These are phyloP conservation scores for Gymnorhina tibicen DNA, from an alignment of 2,113 vertebrate genomes.

Conservation along the genomic window DNA sequence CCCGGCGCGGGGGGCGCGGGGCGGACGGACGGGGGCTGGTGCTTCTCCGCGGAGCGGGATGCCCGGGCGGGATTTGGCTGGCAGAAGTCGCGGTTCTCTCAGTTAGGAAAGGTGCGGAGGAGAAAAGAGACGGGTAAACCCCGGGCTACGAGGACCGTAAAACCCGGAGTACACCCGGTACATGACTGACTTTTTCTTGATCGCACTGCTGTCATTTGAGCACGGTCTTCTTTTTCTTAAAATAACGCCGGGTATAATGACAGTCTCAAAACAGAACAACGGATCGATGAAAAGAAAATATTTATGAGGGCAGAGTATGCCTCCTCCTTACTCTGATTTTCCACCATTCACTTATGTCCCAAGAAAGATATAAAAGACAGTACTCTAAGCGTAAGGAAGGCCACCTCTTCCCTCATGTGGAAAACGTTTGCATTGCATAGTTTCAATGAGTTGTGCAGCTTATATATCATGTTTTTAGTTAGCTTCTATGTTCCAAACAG, in stretches of 20 bases:
- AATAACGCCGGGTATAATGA: neutral
- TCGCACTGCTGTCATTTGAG: neutral
- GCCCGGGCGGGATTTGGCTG: neutral
- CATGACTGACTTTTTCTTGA: neutral
- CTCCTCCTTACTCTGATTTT: neutral
- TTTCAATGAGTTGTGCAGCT: neutral
- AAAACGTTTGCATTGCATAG: slow-evolving; percentile 50
- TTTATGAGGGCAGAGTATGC: neutral
- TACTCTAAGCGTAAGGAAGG: neutral
- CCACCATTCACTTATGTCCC: neutral
- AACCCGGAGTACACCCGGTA: neutral
- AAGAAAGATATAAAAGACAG: neutral
- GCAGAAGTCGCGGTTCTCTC: neutral
- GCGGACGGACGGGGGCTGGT: neutral
- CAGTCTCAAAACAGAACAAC: neutral
- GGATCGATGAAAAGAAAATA: slow-evolving; percentile 25
- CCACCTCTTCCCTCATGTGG: slow-evolving; percentile 56
- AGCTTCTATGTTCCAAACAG: neutral
- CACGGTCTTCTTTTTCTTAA: neutral
- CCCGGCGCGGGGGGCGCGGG: neutral
- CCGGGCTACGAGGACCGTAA: neutral
- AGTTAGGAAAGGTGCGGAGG: neutral
- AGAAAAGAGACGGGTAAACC: neutral
- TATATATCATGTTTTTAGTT: neutral
- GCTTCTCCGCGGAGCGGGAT: neutral